Evolutionary conservation across 2,888 invertebrate species (phyloP).

Genomic region (Drosophila planitibia): DNA sequence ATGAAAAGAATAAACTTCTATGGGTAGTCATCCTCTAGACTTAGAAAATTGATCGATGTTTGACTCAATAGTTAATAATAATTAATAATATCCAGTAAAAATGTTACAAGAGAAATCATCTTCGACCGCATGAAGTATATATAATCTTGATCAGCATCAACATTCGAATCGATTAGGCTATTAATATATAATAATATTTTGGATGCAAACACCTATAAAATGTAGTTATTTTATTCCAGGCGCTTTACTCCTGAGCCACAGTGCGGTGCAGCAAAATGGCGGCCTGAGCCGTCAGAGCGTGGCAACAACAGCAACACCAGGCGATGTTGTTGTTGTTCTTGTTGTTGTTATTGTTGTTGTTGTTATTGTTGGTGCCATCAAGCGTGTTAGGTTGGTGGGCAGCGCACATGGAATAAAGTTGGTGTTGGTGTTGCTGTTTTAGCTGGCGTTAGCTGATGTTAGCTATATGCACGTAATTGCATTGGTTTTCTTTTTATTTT

Average conservation of each 20-base stretch:
- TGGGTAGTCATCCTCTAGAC: not conserved
- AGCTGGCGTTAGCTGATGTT: conserved; percentile 40
- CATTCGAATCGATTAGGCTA: not conserved
- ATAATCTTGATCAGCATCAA: not conserved
- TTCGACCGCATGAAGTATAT: fast-evolving
- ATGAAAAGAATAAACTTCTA: not conserved
- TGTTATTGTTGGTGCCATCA: conserved; percentile 64
- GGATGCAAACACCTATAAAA: not conserved
- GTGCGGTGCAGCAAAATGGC: conserved; percentile 69
- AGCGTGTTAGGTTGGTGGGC: conserved; percentile 74
- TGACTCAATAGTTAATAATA: not conserved
- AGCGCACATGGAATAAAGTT: conserved; percentile 35
- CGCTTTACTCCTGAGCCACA: not conserved
- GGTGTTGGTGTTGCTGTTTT: conserved; percentile 35
- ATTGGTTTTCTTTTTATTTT: conserved; percentile 43
- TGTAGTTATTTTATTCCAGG: not conserved
- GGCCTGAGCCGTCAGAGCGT: conserved; percentile 74
- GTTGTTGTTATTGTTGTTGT: not conserved
- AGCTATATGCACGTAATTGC: conserved; percentile 65
- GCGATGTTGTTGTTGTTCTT: conserved; percentile 11
- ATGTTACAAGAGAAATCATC: not conserved
- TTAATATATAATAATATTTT: not conserved
- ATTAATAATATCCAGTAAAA: no score
- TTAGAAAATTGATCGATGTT: not conserved
- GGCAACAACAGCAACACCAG: conserved; percentile 62